These are phyloP conservation scores for Rhinolophus ferrumequinum DNA, from an alignment of 2,113 vertebrate species.

Conservation along the genomic window DNA sequence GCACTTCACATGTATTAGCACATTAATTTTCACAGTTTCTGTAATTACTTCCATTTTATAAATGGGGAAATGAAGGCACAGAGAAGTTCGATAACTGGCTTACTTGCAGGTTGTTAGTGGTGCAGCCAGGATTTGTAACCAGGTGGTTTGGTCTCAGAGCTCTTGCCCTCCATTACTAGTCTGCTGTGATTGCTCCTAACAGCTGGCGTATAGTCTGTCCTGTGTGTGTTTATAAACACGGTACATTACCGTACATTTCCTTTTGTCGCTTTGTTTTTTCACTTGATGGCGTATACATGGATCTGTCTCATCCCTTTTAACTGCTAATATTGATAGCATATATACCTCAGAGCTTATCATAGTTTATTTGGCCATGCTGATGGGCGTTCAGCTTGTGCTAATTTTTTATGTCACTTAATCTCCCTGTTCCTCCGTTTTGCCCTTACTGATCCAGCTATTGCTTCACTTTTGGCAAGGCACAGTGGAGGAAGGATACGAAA, in stretches of 20 bases:
- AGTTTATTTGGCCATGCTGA: neutral
- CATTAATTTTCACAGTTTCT: constrained; percentile 33
- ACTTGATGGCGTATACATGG: neutral
- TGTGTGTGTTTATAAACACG: neutral
- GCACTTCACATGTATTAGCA: neutral
- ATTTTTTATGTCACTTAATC: constrained; percentile 21
- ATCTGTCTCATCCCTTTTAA: neutral
- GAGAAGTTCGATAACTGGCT: neutral
- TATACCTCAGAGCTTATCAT: neutral
- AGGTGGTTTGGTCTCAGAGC: neutral
- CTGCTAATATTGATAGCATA: constrained; percentile 23
- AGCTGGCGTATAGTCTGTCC: neutral
- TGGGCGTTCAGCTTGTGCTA: neutral
- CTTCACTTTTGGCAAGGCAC: constrained; percentile 23
- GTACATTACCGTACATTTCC: neutral
- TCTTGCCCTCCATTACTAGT: neutral
- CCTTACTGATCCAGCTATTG: neutral
- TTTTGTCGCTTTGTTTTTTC: constrained; percentile 45
- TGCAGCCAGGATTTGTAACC: neutral
- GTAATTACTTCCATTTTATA: constrained; percentile 8
- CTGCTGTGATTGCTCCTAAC: neutral
- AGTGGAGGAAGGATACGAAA: constrained; percentile 10
- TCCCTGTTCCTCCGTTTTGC: constrained; percentile 22
- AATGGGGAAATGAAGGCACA: neutral
- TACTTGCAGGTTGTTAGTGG: neutral